Conservation (phyloP, 2,797 vertebrate genomes). For the Crax fasciolata region DNA sequence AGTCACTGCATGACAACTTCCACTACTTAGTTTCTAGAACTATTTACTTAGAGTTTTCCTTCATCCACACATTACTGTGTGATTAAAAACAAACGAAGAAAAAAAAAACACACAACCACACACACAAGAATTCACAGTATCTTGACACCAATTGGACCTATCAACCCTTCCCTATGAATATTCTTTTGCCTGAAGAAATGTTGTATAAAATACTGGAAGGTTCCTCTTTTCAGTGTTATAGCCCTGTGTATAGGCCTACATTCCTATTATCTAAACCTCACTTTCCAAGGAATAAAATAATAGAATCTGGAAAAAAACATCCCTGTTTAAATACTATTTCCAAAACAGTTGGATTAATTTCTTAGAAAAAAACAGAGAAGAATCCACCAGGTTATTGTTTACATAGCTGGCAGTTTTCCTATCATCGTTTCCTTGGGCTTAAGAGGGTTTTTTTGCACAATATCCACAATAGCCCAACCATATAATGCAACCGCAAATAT, state of each 20-base stretch:
- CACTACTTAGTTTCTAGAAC: background rate
- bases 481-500: background rate
- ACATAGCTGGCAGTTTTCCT: background rate
- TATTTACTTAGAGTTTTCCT: background rate
- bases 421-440: background rate
- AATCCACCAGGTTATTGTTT: background rate
- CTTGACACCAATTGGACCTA: background rate
- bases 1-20: background rate
- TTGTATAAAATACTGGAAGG: background rate
- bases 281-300: slow-evolving; percentile 12
- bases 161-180: background rate
- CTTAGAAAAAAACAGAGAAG: background rate
- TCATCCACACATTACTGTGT: background rate
- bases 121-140: background rate
- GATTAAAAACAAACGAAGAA: background rate
- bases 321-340: slow-evolving; percentile 11
- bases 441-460: background rate
- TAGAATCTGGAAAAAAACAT: background rate
- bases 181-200: background rate
- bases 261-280: background rate
- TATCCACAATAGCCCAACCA: background rate
- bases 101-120: background rate
- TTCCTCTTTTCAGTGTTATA: background rate
- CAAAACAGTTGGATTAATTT: background rate
- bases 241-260: background rate